phyloP scores from a whole-genome alignment of 2,888 invertebrate species.

The Drosophila leonis region DNA sequence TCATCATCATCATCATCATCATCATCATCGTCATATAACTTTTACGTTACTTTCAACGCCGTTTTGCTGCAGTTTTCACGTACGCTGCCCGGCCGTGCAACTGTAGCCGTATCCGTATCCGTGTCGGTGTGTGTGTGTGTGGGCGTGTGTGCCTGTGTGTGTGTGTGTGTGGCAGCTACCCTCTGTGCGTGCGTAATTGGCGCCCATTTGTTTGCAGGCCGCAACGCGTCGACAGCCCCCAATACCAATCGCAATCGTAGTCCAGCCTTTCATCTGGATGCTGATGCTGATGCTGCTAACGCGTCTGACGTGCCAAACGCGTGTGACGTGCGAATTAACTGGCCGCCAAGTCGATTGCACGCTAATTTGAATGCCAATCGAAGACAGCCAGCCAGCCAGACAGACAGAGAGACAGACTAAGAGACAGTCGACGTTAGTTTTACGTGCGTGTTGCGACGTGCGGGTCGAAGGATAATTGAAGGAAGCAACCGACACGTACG shows the following conservation, averaged over 20 bases:
- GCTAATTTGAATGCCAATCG: conserved; percentile 81
- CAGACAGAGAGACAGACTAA: conserved; percentile 8
- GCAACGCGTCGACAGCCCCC: conserved; percentile 40
- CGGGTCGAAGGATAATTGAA: conserved; percentile 69
- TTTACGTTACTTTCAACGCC: conserved; percentile 57
- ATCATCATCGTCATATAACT: conserved; percentile 12
- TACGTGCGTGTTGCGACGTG: conserved; percentile 36
- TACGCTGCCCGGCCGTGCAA: conserved; percentile 69
- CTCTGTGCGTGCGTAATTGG: conserved; percentile 76
- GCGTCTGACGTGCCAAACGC: conserved; percentile 70
- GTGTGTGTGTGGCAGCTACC: conserved; percentile 28
- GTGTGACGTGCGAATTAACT: conserved; percentile 70
- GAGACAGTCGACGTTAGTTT: conserved; percentile 45
- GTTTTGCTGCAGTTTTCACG: conserved; percentile 72
- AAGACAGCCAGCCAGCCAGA: conserved; percentile 27
- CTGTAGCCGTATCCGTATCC: conserved; percentile 52
- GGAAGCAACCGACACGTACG: conserved; percentile 75
- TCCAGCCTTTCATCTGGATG: conserved; percentile 36
- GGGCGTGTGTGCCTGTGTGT: conserved; percentile 21
- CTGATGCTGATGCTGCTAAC: conserved; percentile 61
- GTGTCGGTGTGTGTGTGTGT: conserved; percentile 45
- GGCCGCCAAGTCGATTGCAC: conserved; percentile 67
- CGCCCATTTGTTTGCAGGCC: conserved; percentile 69
- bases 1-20: not conserved
- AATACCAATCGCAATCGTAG: conserved; percentile 8